phyloP scores from a whole-genome alignment of 2,888 invertebrate species.

The Machimus rusticus region DNA sequence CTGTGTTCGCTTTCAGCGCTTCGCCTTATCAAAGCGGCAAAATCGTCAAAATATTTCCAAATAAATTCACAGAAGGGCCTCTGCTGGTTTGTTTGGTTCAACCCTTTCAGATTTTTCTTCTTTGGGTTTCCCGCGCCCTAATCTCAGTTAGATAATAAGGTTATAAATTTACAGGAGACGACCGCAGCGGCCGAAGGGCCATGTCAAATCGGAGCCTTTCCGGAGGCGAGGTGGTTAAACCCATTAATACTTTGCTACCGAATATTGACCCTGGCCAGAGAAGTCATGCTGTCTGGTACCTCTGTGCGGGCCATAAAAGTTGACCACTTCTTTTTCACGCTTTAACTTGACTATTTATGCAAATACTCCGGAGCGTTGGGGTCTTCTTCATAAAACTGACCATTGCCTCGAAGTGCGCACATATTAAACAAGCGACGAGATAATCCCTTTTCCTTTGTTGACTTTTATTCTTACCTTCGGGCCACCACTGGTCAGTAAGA shows the following conservation, averaged over 20 bases:
- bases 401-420: neutral
- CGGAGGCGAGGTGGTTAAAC: conserved; percentile 34
- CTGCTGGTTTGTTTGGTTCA: neutral
- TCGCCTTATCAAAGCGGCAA: neutral
- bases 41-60: conserved; percentile 27
- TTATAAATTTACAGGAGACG: conserved; percentile 30
- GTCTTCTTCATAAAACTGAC: neutral
- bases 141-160: conserved; percentile 35
- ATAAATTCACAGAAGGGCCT: neutral
- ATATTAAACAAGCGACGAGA: conserved; percentile 23
- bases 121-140: conserved; percentile 29
- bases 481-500: conserved; percentile 4
- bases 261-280: conserved; percentile 19
- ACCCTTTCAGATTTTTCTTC: conserved; percentile 25
- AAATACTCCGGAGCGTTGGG: neutral
- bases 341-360: conserved; percentile 36
- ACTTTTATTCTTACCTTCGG: conserved; percentile 30
- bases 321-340: conserved; percentile 31
- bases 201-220: neutral
- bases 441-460: conserved; percentile 39
- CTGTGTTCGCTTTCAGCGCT: neutral
- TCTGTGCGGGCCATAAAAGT: neutral
- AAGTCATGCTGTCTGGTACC: conserved; percentile 34
- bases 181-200: neutral
- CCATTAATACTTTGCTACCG: conserved; percentile 42